A percentile compares a stretch with the other conserved stretches of the same genome.
These are phyloP conservation scores for Arrhopalites spinosus DNA, from an alignment of 2,888 invertebrate species.

Conservation along the genomic window DNA sequence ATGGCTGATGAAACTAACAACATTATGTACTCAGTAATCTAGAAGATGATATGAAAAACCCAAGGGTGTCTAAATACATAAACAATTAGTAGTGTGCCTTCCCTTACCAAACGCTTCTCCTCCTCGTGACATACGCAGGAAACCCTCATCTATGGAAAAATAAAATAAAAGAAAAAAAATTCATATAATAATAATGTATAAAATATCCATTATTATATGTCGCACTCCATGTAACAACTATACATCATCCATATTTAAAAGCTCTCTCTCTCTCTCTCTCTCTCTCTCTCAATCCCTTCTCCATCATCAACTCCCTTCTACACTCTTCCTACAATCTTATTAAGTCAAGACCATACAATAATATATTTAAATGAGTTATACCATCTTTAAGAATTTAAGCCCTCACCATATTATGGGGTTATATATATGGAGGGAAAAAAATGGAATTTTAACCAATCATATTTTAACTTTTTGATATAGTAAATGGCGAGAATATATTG, in stretches of 20 bases:
- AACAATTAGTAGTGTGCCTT: too few relatives aligned
- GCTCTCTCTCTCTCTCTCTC: neutral
- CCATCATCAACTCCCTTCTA: neutral
- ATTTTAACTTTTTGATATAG: neutral
- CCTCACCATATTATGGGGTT: neutral
- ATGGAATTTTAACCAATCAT: neutral
- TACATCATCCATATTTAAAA: slow-evolving; percentile 4
- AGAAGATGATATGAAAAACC: too few relatives aligned
- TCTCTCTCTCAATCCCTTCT: neutral
- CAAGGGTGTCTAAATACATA: too few relatives aligned
- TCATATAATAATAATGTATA: neutral
- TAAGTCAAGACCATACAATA: too few relatives aligned
- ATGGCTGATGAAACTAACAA: too few relatives aligned
- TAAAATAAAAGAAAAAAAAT: slow-evolving; percentile 19
- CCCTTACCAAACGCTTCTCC: slow-evolving; percentile 57
- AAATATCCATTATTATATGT: neutral
- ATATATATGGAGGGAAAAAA: neutral
- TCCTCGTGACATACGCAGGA: slow-evolving; percentile 56
- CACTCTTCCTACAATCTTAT: neutral
- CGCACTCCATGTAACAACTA: neutral
- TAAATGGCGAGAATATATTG: slow-evolving; percentile 15
- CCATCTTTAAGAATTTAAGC: slow-evolving; percentile 5
- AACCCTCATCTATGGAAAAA: slow-evolving; percentile 55
- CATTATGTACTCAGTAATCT: too few relatives aligned
- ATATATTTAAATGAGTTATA: too few relatives aligned